Evolutionary conservation across 2,888 invertebrate genomes (phyloP).

Genomic region (Drosophila buzzatii): DNA sequence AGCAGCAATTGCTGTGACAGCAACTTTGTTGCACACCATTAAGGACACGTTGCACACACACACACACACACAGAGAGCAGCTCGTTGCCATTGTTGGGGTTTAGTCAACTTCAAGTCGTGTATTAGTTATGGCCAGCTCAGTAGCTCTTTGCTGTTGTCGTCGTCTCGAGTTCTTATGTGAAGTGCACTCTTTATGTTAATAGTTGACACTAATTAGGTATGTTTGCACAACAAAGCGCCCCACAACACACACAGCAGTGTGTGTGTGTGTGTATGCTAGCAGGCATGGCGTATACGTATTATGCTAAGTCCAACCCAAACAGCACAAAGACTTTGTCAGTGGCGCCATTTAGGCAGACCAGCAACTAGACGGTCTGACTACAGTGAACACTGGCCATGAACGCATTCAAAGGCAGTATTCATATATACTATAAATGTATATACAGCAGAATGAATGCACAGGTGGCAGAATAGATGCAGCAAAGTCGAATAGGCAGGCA

Average conservation of each 20-base stretch:
- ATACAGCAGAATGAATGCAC: too few relatives aligned
- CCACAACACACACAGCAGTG: conserved; percentile 19
- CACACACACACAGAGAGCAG: not conserved
- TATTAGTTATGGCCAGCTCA: conserved; percentile 74
- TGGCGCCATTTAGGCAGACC: conserved; percentile 49
- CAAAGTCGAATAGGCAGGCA: too few relatives aligned
- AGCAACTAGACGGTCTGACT: not conserved
- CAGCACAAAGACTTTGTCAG: conserved; percentile 68
- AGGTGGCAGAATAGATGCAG: too few relatives aligned
- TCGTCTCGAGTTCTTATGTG: conserved; percentile 79
- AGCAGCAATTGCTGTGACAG: conserved; percentile 35
- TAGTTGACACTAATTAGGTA: conserved; percentile 80
- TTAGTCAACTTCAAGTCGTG: conserved; percentile 70
- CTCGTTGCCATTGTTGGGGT: conserved; percentile 53
- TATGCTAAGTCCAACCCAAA: conserved; percentile 56
- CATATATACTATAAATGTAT: too few relatives aligned
- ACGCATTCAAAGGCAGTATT: not conserved
- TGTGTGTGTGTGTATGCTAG: conserved; percentile 22
- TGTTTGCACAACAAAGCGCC: conserved; percentile 78
- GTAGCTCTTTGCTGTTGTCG: conserved; percentile 45
- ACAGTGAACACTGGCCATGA: conserved; percentile 23
- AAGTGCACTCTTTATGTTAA: conserved; percentile 80
- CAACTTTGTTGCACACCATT: conserved; percentile 58
- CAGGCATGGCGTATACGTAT: conserved; percentile 47
- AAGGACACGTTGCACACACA: conserved; percentile 54